Conservation (phyloP, 2,888 invertebrate species). For the Pollenia angustigena region DNA sequence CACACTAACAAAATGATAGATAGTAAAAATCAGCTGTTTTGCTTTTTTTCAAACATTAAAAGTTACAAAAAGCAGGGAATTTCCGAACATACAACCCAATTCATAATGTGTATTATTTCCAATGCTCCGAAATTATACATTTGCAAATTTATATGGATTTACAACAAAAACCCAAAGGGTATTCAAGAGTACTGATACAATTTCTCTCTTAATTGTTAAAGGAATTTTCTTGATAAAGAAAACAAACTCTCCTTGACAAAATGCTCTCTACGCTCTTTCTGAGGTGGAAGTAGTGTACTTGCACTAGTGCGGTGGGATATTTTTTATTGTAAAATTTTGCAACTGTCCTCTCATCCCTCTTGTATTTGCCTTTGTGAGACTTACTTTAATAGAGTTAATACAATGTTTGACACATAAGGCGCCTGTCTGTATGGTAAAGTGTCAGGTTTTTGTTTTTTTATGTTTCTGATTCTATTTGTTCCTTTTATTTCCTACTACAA, state of each 20-base stretch:
- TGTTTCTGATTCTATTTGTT: constrained; percentile 46
- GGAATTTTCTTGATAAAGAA: constrained; percentile 13
- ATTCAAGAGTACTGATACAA: constrained; percentile 20
- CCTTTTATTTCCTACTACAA: constrained; percentile 41
- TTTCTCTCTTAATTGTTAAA: constrained; percentile 8
- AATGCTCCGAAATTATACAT: constrained; percentile 29
- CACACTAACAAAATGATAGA: constrained; percentile 22
- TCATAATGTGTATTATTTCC: constrained; percentile 31
- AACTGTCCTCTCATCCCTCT: constrained; percentile 40
- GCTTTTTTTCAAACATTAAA: neutral
- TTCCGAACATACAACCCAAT: constrained; percentile 51
- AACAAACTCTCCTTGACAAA: constrained; percentile 21
- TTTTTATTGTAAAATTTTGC: constrained; percentile 33
- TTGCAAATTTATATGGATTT: constrained; percentile 6
- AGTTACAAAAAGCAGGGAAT: constrained; percentile 37
- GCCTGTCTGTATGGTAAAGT: constrained; percentile 72
- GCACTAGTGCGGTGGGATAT: neutral
- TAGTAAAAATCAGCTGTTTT: constrained; percentile 61
- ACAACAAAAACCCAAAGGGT: constrained; percentile 10
- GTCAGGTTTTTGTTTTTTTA: constrained; percentile 62
- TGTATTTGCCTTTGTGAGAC: constrained; percentile 32
- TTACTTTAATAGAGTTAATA: constrained; percentile 70
- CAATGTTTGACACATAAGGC: constrained; percentile 70
- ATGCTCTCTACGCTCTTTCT: constrained; percentile 15
- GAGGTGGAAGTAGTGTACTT: neutral